Evolutionary conservation across 92 coral and sea anemone genomes (phyloP).

Genomic region (Pocillopora grandis): DNA sequence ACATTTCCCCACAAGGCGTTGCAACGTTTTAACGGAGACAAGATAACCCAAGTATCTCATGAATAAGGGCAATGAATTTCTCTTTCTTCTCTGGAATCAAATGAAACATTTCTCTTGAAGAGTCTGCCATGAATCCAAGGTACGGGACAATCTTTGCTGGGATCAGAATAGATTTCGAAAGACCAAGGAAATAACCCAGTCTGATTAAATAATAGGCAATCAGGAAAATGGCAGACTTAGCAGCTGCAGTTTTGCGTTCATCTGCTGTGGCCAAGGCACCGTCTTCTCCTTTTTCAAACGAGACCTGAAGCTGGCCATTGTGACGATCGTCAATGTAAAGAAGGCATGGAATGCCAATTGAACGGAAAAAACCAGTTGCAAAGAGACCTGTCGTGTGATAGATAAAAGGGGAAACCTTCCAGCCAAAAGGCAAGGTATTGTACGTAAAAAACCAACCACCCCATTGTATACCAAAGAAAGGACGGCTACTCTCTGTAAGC

Average conservation of each 20-base stretch:
- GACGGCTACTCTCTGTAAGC: conserved; percentile 19
- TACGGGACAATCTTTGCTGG: conserved; percentile 28
- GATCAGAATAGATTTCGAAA: conserved; percentile 26
- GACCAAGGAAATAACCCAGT: conserved; percentile 43
- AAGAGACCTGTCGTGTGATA: conserved; percentile 53
- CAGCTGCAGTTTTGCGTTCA: conserved; percentile 37
- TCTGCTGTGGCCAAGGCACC: background rate
- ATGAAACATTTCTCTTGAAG: conserved; percentile 7
- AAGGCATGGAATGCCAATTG: conserved; percentile 37
- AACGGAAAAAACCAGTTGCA: conserved; percentile 44
- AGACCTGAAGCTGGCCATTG: conserved; percentile 11
- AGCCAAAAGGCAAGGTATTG: conserved; percentile 52
- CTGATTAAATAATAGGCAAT: conserved; percentile 19
- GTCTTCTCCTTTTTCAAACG: background rate
- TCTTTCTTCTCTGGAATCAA: conserved; percentile 11
- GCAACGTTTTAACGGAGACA: conserved; percentile 24
- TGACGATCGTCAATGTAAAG: conserved; percentile 18
- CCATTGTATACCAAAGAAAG: conserved; percentile 47
- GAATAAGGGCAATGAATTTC: background rate
- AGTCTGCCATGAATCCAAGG: conserved; percentile 8
- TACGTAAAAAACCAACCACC: conserved; percentile 54
- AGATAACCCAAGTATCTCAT: background rate
- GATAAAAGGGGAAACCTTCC: conserved; percentile 45
- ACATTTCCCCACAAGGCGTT: conserved; percentile 57
- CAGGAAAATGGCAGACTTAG: conserved; percentile 34